Conservation (phyloP, 2,797 vertebrate genomes). For the Thamnophis elegans region DNA sequence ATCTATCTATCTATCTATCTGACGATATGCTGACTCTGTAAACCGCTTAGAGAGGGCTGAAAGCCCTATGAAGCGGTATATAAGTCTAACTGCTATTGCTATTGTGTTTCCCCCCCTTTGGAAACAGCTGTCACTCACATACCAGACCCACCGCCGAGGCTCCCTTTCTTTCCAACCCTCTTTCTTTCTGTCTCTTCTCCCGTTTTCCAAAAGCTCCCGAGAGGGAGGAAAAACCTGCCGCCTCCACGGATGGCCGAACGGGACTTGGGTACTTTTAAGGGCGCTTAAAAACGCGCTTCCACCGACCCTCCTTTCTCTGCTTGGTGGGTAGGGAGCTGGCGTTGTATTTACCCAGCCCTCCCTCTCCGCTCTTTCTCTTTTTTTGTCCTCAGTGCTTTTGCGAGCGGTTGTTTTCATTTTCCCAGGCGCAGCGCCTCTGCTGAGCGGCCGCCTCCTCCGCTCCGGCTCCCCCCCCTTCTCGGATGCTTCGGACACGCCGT, state of each 20-base stretch:
- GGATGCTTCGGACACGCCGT: background rate
- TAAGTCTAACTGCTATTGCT: too few relatives aligned
- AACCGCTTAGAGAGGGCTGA: too few relatives aligned
- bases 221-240: background rate
- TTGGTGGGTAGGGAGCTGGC: background rate
- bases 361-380: background rate
- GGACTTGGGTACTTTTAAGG: background rate
- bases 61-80: too few relatives aligned
- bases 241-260: background rate
- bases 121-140: background rate
- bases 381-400: background rate
- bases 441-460: background rate
- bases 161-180: background rate
- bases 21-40: too few relatives aligned
- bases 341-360: background rate
- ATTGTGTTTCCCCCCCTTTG: background rate
- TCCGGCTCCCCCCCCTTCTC: background rate
- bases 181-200: fast-evolving
- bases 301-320: background rate
- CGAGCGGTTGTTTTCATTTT: background rate
- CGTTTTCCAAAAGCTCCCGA: background rate
- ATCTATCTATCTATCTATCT: too few relatives aligned
- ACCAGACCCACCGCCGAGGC: background rate
- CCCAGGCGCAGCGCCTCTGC: background rate
- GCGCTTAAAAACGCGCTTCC: background rate